Conservation (phyloP, 2,888 invertebrate genomes). For the Hypomecis punctinalis region DNA sequence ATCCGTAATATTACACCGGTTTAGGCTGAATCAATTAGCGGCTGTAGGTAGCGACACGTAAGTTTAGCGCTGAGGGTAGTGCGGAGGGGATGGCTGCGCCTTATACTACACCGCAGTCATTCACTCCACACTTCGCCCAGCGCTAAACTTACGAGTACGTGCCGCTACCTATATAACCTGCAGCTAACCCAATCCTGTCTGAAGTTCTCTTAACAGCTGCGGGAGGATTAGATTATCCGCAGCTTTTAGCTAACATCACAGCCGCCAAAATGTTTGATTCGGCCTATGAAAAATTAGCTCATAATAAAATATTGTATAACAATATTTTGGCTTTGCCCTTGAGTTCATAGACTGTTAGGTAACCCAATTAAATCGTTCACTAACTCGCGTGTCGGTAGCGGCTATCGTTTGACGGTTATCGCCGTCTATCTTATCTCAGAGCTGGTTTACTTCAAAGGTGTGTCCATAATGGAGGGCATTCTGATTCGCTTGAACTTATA, state of each 20-base stretch:
- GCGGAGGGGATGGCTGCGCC: too few relatives aligned
- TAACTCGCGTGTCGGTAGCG: slow-evolving; percentile 4
- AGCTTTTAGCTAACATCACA: too few relatives aligned
- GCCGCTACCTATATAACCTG: too few relatives aligned
- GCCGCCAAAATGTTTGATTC: background rate
- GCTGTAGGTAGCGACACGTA: background rate
- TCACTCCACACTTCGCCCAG: too few relatives aligned
- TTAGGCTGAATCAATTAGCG: too few relatives aligned
- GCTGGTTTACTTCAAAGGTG: slow-evolving; percentile 10
- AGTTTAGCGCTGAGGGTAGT: too few relatives aligned
- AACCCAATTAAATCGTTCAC: slow-evolving; percentile 5
- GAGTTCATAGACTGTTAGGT: slow-evolving; percentile 1
- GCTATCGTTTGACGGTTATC: slow-evolving; percentile 21
- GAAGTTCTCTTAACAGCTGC: too few relatives aligned
- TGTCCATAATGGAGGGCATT: background rate
- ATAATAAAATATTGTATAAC: background rate
- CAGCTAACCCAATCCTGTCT: too few relatives aligned
- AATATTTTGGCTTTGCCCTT: background rate
- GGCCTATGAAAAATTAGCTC: background rate
- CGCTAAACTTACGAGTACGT: too few relatives aligned
- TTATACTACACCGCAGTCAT: too few relatives aligned
- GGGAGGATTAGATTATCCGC: too few relatives aligned
- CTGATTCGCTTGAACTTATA: background rate
- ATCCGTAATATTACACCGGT: too few relatives aligned
- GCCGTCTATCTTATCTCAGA: slow-evolving; percentile 21